These are phyloP conservation scores for Cephalotes varians DNA, from an alignment of 2,888 invertebrate genomes.

Conservation along the genomic window DNA sequence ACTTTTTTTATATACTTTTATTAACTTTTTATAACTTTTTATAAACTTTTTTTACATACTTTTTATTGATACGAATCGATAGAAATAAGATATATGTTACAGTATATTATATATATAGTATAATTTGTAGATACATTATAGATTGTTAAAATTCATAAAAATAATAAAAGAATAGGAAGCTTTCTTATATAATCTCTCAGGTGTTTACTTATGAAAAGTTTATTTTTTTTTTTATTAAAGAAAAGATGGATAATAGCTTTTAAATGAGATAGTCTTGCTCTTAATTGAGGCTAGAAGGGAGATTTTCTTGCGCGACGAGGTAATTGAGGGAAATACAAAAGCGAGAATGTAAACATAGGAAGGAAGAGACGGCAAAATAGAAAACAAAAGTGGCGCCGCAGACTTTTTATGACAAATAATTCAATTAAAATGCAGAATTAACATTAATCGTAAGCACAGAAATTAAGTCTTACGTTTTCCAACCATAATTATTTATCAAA, in stretches of 20 bases:
- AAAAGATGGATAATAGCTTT: conserved; percentile 19
- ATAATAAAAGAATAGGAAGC: not conserved
- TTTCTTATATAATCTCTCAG: not conserved
- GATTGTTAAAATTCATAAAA: not conserved
- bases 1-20: not conserved
- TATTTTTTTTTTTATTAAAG: conserved; percentile 28
- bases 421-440: conserved; percentile 8
- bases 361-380: not conserved
- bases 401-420: conserved; percentile 52
- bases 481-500: not conserved
- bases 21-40: too few species aligned
- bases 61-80: not conserved
- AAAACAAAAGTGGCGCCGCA: not conserved
- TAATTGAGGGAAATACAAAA: conserved; percentile 25
- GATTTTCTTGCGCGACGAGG: conserved; percentile 5
- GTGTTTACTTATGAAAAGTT: not conserved
- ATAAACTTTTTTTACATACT: not conserved
- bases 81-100: not conserved
- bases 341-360: conserved; percentile 6
- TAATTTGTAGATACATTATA: too few species aligned
- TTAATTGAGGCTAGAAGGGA: conserved; percentile 31
- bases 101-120: too few species aligned
- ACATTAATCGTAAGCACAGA: not conserved
- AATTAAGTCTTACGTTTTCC: not conserved
- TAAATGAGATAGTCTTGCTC: conserved; percentile 22